These are phyloP conservation scores for Misgurnus mizolepis DNA, from an alignment of 2,113 vertebrate genomes.

Conservation along the genomic window DNA sequence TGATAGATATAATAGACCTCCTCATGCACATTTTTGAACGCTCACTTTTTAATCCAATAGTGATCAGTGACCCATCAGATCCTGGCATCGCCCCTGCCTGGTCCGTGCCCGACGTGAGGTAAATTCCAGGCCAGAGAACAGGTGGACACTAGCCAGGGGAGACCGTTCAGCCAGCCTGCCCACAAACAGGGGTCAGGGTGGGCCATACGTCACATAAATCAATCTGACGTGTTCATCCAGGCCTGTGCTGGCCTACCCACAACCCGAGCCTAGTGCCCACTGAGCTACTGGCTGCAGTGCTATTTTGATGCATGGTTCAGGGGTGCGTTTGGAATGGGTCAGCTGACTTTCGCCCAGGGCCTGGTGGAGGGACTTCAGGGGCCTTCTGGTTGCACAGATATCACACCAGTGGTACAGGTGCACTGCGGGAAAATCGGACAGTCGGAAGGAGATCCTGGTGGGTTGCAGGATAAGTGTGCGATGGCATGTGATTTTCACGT, in stretches of 20 bases:
- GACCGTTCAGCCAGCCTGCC: slow-evolving; percentile 51
- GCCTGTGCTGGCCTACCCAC: slow-evolving; percentile 56
- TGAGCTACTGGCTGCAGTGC: slow-evolving; percentile 50
- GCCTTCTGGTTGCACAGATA: slow-evolving; percentile 66
- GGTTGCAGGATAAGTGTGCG: slow-evolving; percentile 35
- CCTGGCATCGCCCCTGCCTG: slow-evolving; percentile 51
- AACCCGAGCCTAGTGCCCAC: slow-evolving; percentile 51
- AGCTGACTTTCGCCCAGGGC: slow-evolving; percentile 61
- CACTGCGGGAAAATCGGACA: slow-evolving; percentile 21
- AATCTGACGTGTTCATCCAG: slow-evolving; percentile 73
- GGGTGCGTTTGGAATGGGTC: slow-evolving; percentile 68
- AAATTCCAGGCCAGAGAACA: slow-evolving; percentile 59
- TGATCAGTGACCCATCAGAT: slow-evolving; percentile 64
- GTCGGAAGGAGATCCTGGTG: slow-evolving; percentile 31
- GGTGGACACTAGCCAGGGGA: slow-evolving; percentile 65
- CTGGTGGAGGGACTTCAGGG: slow-evolving; percentile 65
- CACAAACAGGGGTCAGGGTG: slow-evolving; percentile 59
- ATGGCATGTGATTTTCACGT: slow-evolving; percentile 14
- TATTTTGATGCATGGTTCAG: slow-evolving; percentile 63
- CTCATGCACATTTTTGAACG: slow-evolving; percentile 14
- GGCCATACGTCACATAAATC: slow-evolving; percentile 71
- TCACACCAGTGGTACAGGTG: slow-evolving; percentile 57
- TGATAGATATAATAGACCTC: background rate
- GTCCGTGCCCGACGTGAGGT: slow-evolving; percentile 43
- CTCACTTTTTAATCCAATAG: slow-evolving; percentile 44